Evolutionary conservation across 1,140 invertebrate species (phyloP).

Genomic region (Sitodiplosis mosellana): DNA sequence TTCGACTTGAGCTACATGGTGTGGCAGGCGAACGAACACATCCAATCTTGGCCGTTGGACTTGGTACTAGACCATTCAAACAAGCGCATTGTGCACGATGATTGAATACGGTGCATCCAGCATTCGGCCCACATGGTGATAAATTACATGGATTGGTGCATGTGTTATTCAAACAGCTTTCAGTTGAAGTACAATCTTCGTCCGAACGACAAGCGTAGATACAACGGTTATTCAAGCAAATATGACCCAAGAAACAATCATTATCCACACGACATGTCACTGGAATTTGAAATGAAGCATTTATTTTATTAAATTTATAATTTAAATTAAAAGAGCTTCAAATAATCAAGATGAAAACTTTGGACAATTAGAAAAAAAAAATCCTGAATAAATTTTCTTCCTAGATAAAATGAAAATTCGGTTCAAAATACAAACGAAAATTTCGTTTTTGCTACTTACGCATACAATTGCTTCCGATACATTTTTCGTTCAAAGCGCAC

Average conservation of each 20-base stretch:
- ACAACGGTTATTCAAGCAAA: constrained; percentile 69
- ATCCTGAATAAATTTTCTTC: neutral
- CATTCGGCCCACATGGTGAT: constrained; percentile 67
- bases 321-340: too few species aligned
- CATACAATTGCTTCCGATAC: constrained; percentile 58
- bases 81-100: constrained; percentile 69
- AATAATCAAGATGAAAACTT: too few species aligned
- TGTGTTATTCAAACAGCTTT: constrained; percentile 59
- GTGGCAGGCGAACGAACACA: constrained; percentile 56
- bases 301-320: too few species aligned
- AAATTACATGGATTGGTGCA: constrained; percentile 60
- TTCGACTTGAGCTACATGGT: constrained; percentile 49
- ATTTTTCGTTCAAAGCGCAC: constrained; percentile 83
- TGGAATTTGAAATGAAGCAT: constrained; percentile 16
- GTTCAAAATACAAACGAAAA: neutral
- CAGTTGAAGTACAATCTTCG: constrained; percentile 66
- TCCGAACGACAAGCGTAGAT: constrained; percentile 69
- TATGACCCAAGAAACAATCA: constrained; percentile 79
- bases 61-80: constrained; percentile 55
- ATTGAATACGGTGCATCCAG: constrained; percentile 58
- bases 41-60: constrained; percentile 63
- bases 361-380: neutral
- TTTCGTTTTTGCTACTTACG: constrained; percentile 33
- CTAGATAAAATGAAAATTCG: neutral
- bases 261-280: constrained; percentile 77